These are phyloP conservation scores for Tyrannus savana DNA, from an alignment of 2,113 vertebrate genomes.

Conservation along the genomic window DNA sequence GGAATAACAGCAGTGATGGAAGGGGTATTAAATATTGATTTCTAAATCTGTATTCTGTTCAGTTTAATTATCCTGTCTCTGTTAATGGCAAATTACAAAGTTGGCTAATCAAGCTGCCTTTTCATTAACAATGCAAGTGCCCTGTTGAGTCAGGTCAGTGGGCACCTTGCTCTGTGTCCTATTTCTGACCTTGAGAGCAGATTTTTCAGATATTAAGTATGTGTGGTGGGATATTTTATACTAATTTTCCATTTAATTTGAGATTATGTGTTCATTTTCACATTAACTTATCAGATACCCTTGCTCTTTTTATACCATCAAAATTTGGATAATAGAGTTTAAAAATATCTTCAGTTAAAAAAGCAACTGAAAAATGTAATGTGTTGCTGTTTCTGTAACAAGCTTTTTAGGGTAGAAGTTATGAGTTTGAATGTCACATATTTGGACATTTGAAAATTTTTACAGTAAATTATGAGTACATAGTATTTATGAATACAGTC, in stretches of 20 bases:
- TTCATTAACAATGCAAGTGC: background rate
- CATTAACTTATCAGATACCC: background rate
- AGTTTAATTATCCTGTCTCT: background rate
- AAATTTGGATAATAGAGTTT: background rate
- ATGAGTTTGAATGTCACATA: background rate
- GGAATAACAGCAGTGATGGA: background rate
- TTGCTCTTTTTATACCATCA: background rate
- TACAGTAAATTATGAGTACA: background rate
- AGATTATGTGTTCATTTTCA: background rate
- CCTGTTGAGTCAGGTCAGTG: background rate
- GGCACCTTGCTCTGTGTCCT: background rate
- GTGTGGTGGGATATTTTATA: background rate
- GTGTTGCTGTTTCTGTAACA: background rate
- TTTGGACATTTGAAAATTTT: background rate
- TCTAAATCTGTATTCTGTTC: conserved; percentile 11
- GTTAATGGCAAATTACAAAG: background rate
- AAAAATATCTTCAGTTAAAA: background rate
- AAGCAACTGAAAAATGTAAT: background rate
- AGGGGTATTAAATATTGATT: conserved; percentile 51
- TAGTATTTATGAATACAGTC: background rate
- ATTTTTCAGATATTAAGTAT: background rate
- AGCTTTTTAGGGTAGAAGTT: background rate
- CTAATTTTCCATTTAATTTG: background rate
- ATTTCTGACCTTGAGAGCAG: background rate
- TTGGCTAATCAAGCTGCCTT: conserved; percentile 8